A percentile compares a stretch with the other conserved stretches of the same genome.
phyloP scores from a whole-genome alignment of 1,140 invertebrate species.

The Melitaea cinxia region DNA sequence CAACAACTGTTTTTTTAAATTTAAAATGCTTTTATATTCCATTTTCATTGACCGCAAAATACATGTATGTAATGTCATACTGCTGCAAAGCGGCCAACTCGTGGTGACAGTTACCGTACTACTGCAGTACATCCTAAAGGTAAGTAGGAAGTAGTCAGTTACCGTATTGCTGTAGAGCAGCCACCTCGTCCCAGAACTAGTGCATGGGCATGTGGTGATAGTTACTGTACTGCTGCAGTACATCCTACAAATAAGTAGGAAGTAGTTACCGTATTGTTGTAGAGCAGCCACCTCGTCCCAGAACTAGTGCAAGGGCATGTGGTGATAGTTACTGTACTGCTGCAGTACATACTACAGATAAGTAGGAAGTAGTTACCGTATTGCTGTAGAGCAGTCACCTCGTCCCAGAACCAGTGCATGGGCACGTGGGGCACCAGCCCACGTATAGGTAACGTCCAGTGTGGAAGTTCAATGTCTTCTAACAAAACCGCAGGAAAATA shows the following conservation, averaged over 20 bases:
- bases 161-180: slow-evolving; percentile 39
- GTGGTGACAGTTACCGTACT: slow-evolving; percentile 51
- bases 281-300: slow-evolving; percentile 47
- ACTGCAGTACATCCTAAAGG: too few species aligned
- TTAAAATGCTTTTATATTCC: too few species aligned
- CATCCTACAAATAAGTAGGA: too few species aligned
- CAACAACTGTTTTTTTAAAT: too few species aligned
- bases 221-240: slow-evolving; percentile 35
- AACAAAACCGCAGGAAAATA: slow-evolving; percentile 34
- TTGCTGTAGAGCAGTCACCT: slow-evolving; percentile 45
- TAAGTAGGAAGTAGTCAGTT: too few species aligned
- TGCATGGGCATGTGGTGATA: too few species aligned
- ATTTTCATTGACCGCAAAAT: too few species aligned
- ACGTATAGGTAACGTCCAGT: slow-evolving; percentile 10
- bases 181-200: too few species aligned
- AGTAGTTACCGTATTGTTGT: slow-evolving; percentile 50
- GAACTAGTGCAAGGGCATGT: too few species aligned
- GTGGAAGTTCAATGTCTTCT: neutral
- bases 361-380: too few species aligned
- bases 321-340: slow-evolving; percentile 16
- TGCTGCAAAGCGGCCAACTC: too few species aligned
- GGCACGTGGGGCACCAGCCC: slow-evolving; percentile 54
- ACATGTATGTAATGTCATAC: too few species aligned
- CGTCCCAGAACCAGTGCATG: slow-evolving; percentile 51
- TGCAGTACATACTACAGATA: slow-evolving; percentile 41